Percentiles rank a stretch among this genome's conserved stretches.
These are phyloP conservation scores for Actinia tenebrosa DNA, from an alignment of 64 coral and sea anemone species.

Conservation along the genomic window DNA sequence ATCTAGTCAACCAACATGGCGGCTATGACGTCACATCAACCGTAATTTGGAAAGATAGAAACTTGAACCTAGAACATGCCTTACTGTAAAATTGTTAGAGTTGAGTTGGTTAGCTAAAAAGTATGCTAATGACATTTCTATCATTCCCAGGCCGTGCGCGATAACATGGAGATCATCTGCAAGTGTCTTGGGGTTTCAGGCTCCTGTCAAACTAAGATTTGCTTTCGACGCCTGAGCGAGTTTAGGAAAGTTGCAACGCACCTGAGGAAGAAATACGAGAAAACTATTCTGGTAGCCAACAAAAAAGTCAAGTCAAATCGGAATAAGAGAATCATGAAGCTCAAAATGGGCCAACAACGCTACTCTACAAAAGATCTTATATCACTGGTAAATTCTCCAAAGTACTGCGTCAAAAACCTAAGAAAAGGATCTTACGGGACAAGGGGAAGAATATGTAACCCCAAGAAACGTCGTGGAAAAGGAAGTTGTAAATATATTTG, in stretches of 20 bases:
- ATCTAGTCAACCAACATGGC: too few relatives aligned
- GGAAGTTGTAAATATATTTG: slow-evolving; percentile 76
- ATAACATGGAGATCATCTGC: slow-evolving; percentile 59
- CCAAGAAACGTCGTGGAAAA: slow-evolving; percentile 27
- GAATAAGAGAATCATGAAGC: slow-evolving; percentile 24
- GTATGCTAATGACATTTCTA: slow-evolving; percentile 5
- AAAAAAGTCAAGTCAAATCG: neutral
- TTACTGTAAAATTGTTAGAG: neutral
- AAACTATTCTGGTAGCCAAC: slow-evolving; percentile 29
- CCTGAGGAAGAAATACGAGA: slow-evolving; percentile 55
- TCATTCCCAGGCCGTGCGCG: slow-evolving; percentile 64
- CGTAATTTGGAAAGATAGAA: too few relatives aligned
- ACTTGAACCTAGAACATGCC: too few relatives aligned
- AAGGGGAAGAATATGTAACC: slow-evolving; percentile 50
- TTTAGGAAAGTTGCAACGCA: slow-evolving; percentile 47
- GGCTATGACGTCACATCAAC: too few relatives aligned
- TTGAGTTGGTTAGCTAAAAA: neutral
- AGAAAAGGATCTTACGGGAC: slow-evolving; percentile 54
- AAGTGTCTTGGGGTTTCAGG: slow-evolving; percentile 82
- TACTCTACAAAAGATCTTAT: slow-evolving; percentile 55
- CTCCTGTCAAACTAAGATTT: slow-evolving; percentile 52
- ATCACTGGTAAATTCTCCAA: slow-evolving; percentile 42
- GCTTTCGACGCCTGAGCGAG: slow-evolving; percentile 65
- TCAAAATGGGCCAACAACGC: slow-evolving; percentile 14
- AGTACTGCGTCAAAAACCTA: slow-evolving; percentile 43